These are phyloP conservation scores for Epizoanthus ramosus DNA, from an alignment of 92 coral and sea anemone species.

Conservation along the genomic window DNA sequence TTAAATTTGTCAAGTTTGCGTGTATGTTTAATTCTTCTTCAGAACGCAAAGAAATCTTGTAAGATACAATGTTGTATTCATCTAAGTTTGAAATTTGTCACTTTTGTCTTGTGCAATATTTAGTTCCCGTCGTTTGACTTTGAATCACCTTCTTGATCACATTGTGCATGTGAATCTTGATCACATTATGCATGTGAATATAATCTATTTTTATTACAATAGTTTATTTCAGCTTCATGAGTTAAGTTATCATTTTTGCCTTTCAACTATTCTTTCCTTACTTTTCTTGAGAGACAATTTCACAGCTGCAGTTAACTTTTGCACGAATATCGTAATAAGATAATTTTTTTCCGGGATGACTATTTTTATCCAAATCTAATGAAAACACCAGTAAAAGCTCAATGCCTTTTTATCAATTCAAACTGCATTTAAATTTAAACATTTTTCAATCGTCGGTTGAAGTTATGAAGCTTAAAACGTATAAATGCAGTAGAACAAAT, in stretches of 20 bases:
- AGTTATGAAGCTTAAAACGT: not conserved
- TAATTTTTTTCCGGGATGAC: not conserved
- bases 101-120: not conserved
- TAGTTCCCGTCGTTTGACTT: constrained; percentile 2
- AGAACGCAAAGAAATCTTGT: too few relatives aligned
- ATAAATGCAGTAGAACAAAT: not conserved
- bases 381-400: not conserved
- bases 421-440: not conserved
- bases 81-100: not conserved
- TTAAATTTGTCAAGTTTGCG: too few relatives aligned
- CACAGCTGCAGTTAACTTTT: not conserved
- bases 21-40: too few relatives aligned
- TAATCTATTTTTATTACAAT: not conserved
- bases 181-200: not conserved
- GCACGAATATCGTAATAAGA: not conserved
- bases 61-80: too few relatives aligned
- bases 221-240: not conserved
- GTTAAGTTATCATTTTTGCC: not conserved
- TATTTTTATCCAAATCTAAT: not conserved
- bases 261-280: not conserved
- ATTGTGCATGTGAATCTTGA: not conserved
- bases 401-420: too few relatives aligned
- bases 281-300: not conserved
- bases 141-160: not conserved
- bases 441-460: not conserved